Evolutionary conservation across 2,113 vertebrate genomes (phyloP), one percentile per base, ranked within the genome.

Genomic region (Emydocephalus ijimae): DNA sequence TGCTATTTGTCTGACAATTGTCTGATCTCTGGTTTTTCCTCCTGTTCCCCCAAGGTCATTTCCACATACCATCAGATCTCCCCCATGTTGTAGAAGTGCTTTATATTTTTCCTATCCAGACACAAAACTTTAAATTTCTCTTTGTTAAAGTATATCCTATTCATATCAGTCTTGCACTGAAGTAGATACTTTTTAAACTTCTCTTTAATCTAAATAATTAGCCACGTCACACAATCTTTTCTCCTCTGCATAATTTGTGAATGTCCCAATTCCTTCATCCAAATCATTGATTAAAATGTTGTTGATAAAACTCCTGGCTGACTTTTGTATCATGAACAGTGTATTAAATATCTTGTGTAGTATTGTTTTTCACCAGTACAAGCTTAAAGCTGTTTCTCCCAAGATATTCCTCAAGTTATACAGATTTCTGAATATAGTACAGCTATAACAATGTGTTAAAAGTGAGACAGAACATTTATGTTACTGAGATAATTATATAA

Each of bases 401-500:
- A 74, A 34, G 26, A 11, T 55, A 39, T 39, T 34, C 8, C 21
- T 45, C 48, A 18, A 64, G 10, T 50, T 54, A 15, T 29, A 15
- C 45, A 34, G 39, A n/a, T 91, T n/a, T 56, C 26, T 91, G 43
- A 88, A 59, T 91, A 14, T n/a, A 91, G 39, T 29, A 85, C 29
- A 93, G 26, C 56, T n/a, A 39, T 50, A 90, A 87, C 8, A 26
- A 88, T 91, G 50, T 93, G 85, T 91, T 91, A 29, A 52, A 88
- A 91, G 56, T n/a, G 90, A 0, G 2, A 48, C 48, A 74, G 89
- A 43, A 50, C 39, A 52, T 43, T 89, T 94, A 45, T 90, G 93
- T 48, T 69, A 93, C 4, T 50, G 86, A 92, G 54, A 81, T 39
- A 89, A 85, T 95, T 26, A 0, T 89, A 34, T 0, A 0, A 88